Evolutionary conservation across 2,797 vertebrate genomes (phyloP).

Genomic region (Falco biarmicus): DNA sequence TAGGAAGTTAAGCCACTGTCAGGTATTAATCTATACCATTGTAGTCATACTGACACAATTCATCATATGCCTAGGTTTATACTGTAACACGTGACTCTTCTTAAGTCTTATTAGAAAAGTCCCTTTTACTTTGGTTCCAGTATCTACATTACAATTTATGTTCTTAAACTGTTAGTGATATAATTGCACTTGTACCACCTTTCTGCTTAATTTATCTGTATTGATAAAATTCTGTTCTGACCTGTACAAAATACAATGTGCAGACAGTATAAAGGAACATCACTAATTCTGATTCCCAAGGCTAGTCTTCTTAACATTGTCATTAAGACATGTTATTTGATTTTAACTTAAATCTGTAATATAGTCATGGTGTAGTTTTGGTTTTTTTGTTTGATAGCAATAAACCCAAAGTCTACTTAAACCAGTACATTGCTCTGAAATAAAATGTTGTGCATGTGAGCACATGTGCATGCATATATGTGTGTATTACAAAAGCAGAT

Average conservation of each 20-base stretch:
- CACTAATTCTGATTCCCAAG: background rate
- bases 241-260: background rate
- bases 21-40: background rate
- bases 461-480: fast-evolving
- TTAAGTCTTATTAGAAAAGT: background rate
- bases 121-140: background rate
- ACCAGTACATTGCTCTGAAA: background rate
- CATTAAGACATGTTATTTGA: background rate
- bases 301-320: background rate
- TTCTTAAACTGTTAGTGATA: background rate
- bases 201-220: background rate
- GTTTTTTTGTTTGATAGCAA: background rate
- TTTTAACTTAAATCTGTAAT: background rate
- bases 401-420: background rate
- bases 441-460: background rate
- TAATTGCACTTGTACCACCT: background rate
- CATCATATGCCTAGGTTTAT: background rate
- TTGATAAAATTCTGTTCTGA: background rate
- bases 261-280: background rate
- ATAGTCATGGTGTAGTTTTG: background rate
- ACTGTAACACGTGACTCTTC: background rate
- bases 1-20: background rate
- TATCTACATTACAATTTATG: background rate
- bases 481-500: background rate
- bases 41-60: background rate